phyloP scores from a whole-genome alignment of 2,888 invertebrate genomes.

The Elmis aenea region DNA sequence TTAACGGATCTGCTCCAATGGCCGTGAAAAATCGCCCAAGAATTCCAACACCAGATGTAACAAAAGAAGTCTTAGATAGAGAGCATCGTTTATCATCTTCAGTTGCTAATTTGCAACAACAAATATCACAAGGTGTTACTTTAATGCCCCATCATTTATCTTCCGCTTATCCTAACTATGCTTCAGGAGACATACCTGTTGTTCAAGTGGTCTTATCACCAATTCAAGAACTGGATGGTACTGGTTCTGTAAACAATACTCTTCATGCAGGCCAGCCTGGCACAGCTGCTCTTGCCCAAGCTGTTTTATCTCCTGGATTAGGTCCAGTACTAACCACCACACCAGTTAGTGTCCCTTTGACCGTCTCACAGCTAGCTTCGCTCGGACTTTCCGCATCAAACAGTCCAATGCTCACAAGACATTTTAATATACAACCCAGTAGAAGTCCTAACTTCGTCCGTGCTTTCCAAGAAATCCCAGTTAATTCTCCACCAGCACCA shows the following conservation, averaged over 20 bases:
- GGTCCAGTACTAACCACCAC: constrained; percentile 48
- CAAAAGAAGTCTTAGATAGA: constrained; percentile 71
- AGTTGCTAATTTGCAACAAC: constrained; percentile 40
- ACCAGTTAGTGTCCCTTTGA: constrained; percentile 54
- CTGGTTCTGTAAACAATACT: constrained; percentile 65
- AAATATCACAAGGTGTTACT: constrained; percentile 55
- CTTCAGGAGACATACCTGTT: constrained; percentile 61
- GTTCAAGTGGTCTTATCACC: constrained; percentile 76
- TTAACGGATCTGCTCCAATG: constrained; percentile 63
- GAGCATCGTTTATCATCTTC: constrained; percentile 56
- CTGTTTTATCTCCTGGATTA: constrained; percentile 62
- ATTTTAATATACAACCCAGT: constrained; percentile 24
- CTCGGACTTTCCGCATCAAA: constrained; percentile 50
- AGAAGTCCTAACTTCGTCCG: constrained; percentile 31
- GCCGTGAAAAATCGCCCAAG: constrained; percentile 77
- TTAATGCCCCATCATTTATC: constrained; percentile 63
- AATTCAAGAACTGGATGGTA: constrained; percentile 78
- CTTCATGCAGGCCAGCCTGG: constrained; percentile 66
- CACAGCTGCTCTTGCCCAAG: constrained; percentile 74
- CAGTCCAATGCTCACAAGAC: constrained; percentile 43
- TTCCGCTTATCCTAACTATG: constrained; percentile 39
- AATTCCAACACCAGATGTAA: constrained; percentile 83
- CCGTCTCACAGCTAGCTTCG: constrained; percentile 57
- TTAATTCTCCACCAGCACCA: constrained; percentile 9
- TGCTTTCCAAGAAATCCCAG: constrained; percentile 18